A percentile compares a stretch with the other conserved stretches of the same genome.
Conservation (phyloP, 2,888 invertebrate species). For the Lycaena phlaeas region DNA sequence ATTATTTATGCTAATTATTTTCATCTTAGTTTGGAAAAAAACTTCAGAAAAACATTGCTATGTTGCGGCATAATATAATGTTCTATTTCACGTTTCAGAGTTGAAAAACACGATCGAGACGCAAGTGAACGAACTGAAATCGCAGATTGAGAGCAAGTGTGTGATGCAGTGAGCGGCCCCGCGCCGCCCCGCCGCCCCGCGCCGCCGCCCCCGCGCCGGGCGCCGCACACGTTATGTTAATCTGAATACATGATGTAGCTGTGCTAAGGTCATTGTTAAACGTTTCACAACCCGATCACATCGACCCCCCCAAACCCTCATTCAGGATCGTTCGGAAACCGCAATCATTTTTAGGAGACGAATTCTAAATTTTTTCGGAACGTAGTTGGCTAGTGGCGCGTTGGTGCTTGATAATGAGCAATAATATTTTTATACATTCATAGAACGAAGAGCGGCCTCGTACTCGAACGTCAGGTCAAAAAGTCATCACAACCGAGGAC, state of each 20-base stretch:
- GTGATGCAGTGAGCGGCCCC: constrained; percentile 96
- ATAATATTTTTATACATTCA: constrained; percentile 74
- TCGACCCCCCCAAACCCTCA: constrained; percentile 29
- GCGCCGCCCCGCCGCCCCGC: too few relatives aligned
- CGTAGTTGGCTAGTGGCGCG: constrained; percentile 67
- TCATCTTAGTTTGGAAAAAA: too few relatives aligned
- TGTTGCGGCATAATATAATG: too few relatives aligned
- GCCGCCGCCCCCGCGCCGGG: too few relatives aligned
- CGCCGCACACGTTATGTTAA: constrained; percentile 18
- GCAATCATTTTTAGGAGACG: constrained; percentile 52
- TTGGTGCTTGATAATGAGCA: constrained; percentile 71
- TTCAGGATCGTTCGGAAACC: constrained; percentile 35
- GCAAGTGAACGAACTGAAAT: constrained; percentile 96
- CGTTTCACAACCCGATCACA: constrained; percentile 31
- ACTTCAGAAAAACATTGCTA: too few relatives aligned
- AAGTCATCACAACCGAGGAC: constrained; percentile 38
- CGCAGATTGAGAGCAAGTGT: constrained; percentile 97
- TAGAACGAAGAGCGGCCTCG: constrained; percentile 49
- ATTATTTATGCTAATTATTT: too few relatives aligned
- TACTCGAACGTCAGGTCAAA: constrained; percentile 44
- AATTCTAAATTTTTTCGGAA: constrained; percentile 59
- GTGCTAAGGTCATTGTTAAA: constrained; percentile 56
- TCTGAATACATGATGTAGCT: constrained; percentile 69
- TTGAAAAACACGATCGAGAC: constrained; percentile 97
- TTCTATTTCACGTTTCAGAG: constrained; percentile 85